Evolutionary conservation across 1,140 invertebrate species (phyloP).

Genomic region (Aphis craccivora): DNA sequence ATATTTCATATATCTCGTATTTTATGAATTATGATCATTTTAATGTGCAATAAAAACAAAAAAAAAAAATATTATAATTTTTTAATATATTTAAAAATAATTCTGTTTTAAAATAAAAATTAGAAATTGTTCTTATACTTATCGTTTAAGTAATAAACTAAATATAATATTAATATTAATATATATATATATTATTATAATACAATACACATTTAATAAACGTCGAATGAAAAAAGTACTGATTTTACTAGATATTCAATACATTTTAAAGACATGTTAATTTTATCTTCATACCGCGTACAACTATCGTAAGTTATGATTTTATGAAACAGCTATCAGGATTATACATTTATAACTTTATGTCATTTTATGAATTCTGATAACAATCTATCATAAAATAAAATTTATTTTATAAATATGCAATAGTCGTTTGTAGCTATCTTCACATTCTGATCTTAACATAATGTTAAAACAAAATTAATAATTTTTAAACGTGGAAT

Average conservation of each 20-base stretch:
- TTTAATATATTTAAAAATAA: neutral
- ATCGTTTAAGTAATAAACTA: neutral
- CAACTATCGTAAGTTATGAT: neutral
- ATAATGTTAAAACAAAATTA: neutral
- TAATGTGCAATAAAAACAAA: neutral
- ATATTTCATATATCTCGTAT: neutral
- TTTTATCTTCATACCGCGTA: neutral
- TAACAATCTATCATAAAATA: constrained; percentile 17
- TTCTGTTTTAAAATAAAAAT: neutral
- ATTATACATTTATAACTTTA: neutral
- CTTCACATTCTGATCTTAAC: neutral
- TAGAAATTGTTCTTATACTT: neutral
- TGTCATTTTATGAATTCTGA: neutral
- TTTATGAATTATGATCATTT: neutral
- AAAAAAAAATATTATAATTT: neutral
- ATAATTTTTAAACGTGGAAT: neutral
- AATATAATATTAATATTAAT: no score
- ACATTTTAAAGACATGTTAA: neutral
- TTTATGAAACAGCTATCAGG: neutral
- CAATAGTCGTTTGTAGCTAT: neutral
- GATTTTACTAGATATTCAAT: neutral
- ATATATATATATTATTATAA: no score
- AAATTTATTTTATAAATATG: neutral
- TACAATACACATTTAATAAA: neutral
- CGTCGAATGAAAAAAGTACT: neutral